These are phyloP conservation scores for Dendrolimus punctatus DNA, from an alignment of 1,140 invertebrate species.

Conservation along the genomic window DNA sequence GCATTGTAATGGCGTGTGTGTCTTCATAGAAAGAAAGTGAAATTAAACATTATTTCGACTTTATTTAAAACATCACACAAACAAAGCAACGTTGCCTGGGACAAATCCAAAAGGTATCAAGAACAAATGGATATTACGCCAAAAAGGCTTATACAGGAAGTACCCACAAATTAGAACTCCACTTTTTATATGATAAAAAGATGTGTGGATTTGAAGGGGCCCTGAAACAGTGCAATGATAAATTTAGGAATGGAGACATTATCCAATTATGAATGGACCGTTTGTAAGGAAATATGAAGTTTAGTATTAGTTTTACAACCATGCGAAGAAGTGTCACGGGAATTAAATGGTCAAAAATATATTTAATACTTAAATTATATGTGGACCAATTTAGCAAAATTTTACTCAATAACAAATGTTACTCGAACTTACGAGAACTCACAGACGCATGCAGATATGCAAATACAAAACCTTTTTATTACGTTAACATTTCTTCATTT, in stretches of 20 bases:
- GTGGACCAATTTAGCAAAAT: too few relatives aligned
- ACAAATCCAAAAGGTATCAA: conserved; percentile 14
- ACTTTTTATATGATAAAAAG: conserved; percentile 15
- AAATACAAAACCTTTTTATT: too few relatives aligned
- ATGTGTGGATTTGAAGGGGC: conserved; percentile 8
- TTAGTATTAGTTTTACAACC: conserved; percentile 6
- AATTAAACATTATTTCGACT: too few relatives aligned
- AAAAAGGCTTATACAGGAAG: conserved; percentile 8
- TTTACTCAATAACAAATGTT: too few relatives aligned
- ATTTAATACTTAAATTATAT: too few relatives aligned
- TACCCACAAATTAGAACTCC: conserved; percentile 16
- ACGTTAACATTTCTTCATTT: too few relatives aligned
- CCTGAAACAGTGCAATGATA: conserved; percentile 11
- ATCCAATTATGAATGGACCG: conserved; percentile 7
- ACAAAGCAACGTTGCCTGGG: conserved; percentile 15
- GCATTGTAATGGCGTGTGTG: too few relatives aligned
- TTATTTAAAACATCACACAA: too few relatives aligned
- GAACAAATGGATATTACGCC: conserved; percentile 6
- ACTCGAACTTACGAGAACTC: too few relatives aligned
- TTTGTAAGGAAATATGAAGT: conserved; percentile 6
- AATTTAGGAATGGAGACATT: conserved; percentile 3
- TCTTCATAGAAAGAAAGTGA: too few relatives aligned
- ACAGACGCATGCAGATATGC: too few relatives aligned
- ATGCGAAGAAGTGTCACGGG: conserved; percentile 14
- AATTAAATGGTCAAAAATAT: conserved; percentile 17